Percentiles rank a stretch among this genome's conserved stretches.
These are phyloP conservation scores for Elymnias hypermnestra DNA, from an alignment of 1,140 invertebrate genomes.

Conservation along the genomic window DNA sequence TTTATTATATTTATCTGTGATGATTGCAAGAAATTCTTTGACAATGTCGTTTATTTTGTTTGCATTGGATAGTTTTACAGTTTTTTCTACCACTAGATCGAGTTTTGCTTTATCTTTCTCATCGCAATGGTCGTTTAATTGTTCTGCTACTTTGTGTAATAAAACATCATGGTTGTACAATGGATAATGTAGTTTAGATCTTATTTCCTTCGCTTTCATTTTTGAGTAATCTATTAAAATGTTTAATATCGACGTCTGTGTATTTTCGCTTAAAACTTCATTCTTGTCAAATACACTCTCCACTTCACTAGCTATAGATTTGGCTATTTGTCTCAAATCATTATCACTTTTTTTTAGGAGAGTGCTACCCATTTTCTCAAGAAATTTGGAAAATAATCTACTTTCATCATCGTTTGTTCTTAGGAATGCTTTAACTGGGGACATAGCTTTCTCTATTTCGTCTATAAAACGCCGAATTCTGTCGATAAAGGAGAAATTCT, in stretches of 20 bases:
- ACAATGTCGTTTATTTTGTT: neutral
- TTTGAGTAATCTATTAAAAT: neutral
- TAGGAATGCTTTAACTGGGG: neutral
- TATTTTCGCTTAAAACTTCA: neutral
- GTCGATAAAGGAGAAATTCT: neutral
- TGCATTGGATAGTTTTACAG: neutral
- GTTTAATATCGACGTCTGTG: neutral
- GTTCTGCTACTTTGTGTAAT: neutral
- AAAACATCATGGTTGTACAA: neutral
- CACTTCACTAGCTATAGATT: neutral
- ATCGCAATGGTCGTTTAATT: neutral
- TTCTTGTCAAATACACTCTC: neutral
- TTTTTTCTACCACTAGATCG: neutral
- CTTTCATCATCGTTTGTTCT: neutral
- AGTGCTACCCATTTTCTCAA: neutral
- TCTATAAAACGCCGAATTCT: constrained; percentile 4
- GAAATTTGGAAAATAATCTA: constrained; percentile 1
- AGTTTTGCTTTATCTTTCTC: neutral
- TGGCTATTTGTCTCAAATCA: neutral
- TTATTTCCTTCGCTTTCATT: neutral
- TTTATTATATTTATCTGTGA: neutral
- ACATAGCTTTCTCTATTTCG: constrained; percentile 2
- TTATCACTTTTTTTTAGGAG: constrained; percentile 6
- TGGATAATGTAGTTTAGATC: neutral
- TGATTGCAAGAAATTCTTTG: neutral